A percentile compares a stretch with the other conserved stretches of the same genome.
Evolutionary conservation across 2,113 vertebrate genomes (phyloP).

Genomic region (Istiophorus platypterus): DNA sequence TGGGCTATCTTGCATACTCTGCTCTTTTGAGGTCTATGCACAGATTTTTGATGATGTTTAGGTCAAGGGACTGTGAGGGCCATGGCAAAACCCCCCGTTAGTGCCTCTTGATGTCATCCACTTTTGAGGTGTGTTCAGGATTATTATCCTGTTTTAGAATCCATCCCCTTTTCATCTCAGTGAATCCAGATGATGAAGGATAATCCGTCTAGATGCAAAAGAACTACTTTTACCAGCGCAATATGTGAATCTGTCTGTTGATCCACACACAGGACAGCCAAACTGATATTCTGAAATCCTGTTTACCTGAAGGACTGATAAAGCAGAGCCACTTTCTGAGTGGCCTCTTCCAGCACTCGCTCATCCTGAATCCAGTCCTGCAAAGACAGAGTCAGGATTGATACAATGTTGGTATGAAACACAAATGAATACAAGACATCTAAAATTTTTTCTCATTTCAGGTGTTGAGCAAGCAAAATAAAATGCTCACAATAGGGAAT

Average conservation of each 20-base stretch:
- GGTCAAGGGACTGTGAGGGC: too few relatives aligned
- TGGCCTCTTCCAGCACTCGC: slow-evolving; percentile 94
- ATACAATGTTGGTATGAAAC: background rate
- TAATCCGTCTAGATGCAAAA: background rate
- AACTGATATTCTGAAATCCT: background rate
- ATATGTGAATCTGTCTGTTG: background rate
- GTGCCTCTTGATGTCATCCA: too few relatives aligned
- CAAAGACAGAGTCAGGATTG: slow-evolving; percentile 16
- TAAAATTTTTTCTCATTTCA: background rate
- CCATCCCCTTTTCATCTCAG: too few relatives aligned
- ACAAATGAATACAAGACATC: background rate
- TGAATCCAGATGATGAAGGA: background rate
- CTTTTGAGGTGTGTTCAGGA: too few relatives aligned
- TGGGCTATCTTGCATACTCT: too few relatives aligned
- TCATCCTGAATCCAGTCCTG: slow-evolving; percentile 98
- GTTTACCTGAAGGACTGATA: slow-evolving; percentile 95
- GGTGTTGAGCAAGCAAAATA: background rate
- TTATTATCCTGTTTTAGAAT: too few relatives aligned
- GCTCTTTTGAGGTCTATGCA: too few relatives aligned
- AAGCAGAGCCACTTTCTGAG: slow-evolving; percentile 95
- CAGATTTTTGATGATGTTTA: too few relatives aligned
- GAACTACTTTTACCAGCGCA: background rate
- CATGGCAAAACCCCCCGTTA: too few relatives aligned
- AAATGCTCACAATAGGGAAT: slow-evolving; percentile 93
- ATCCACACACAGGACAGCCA: background rate